Conservation (phyloP, 1,140 invertebrate genomes). For the Listronotus bonariensis region DNA sequence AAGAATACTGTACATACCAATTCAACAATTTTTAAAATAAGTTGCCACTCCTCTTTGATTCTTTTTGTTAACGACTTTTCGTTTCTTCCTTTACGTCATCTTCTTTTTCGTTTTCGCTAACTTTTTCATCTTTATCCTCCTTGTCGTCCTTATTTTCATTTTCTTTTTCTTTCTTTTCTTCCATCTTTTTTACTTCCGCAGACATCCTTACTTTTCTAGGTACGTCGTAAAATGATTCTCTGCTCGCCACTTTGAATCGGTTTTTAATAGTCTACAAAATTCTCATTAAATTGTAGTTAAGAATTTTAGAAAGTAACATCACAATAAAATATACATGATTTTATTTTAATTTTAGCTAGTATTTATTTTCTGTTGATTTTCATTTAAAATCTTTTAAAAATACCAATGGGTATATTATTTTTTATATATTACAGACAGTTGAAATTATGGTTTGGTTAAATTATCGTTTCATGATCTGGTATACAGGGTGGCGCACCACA, state of each 20-base stretch:
- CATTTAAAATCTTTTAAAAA: too few relatives aligned
- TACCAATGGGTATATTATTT: too few relatives aligned
- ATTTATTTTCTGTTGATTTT: too few relatives aligned
- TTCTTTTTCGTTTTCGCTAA: conserved; percentile 34
- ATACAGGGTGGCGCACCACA: too few relatives aligned
- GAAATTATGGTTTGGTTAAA: too few relatives aligned
- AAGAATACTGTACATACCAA: conserved; percentile 42
- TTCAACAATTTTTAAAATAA: conserved; percentile 50
- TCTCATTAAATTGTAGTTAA: too few relatives aligned
- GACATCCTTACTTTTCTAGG: conserved; percentile 37
- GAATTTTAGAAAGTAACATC: too few relatives aligned
- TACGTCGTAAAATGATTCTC: conserved; percentile 44
- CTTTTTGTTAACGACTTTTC: conserved; percentile 28
- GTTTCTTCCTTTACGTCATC: conserved; percentile 38
- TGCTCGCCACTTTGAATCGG: conserved; percentile 23
- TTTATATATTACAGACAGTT: too few relatives aligned
- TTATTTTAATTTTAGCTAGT: too few relatives aligned
- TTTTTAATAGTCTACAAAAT: too few relatives aligned
- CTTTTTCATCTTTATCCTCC: conserved; percentile 24
- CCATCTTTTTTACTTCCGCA: conserved; percentile 29
- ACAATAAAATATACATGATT: too few relatives aligned
- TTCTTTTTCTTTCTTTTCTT: conserved; percentile 18
- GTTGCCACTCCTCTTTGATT: conserved; percentile 47
- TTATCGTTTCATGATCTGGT: too few relatives aligned
- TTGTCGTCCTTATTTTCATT: conserved; percentile 5